phyloP scores from a whole-genome alignment of 2,113 vertebrate species.

The Oncorhynchus gorbuscha region DNA sequence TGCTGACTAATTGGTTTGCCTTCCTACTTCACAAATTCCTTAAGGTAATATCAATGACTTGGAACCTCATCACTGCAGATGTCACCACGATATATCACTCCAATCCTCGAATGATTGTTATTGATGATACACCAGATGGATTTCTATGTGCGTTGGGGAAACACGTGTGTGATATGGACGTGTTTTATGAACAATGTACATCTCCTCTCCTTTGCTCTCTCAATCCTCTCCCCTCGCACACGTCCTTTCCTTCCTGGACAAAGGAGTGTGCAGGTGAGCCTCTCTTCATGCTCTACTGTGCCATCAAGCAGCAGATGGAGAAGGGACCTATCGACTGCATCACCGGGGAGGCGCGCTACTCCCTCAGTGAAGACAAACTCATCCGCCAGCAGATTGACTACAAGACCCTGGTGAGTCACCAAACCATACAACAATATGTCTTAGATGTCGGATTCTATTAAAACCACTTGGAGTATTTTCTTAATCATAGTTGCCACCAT shows the following conservation, averaged over 20 bases:
- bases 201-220: constrained; percentile 9
- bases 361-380: constrained; percentile 93
- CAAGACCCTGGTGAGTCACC: constrained; percentile 87
- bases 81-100: constrained; percentile 30
- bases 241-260: constrained; percentile 47
- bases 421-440: constrained; percentile 8
- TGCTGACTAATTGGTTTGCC: constrained; percentile 96
- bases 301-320: constrained; percentile 98
- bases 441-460: neutral
- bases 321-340: constrained; percentile 94
- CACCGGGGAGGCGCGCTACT: constrained; percentile 91
- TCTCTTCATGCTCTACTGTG: constrained; percentile 94
- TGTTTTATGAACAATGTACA: constrained; percentile 18
- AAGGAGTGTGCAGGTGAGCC: constrained; percentile 93
- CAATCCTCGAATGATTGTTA: constrained; percentile 18
- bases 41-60: constrained; percentile 77
- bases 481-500: neutral
- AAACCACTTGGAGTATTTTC: neutral
- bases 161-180: constrained; percentile 1
- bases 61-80: constrained; percentile 27
- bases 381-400: constrained; percentile 96
- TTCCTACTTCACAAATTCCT: constrained; percentile 94
- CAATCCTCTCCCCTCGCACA: neutral
- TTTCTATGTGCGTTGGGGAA: constrained; percentile 16
- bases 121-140: constrained; percentile 38